These are phyloP conservation scores for Cheilosia impressa DNA, from an alignment of 2,888 invertebrate species.

Conservation along the genomic window DNA sequence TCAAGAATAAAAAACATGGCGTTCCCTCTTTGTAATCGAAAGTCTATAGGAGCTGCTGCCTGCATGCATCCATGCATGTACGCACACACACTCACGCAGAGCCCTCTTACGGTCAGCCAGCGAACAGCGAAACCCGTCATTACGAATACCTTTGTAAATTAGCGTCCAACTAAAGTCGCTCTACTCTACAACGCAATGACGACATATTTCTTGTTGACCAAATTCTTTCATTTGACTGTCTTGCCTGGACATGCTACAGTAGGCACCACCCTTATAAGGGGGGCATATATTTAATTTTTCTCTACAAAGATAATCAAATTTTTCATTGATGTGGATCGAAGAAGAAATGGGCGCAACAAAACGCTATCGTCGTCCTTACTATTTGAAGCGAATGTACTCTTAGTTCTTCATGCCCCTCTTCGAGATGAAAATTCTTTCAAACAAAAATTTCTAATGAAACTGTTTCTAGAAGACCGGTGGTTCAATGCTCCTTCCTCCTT, in stretches of 20 bases:
- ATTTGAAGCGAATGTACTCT: not conserved
- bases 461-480: conserved; percentile 15
- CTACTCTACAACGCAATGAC: conserved; percentile 13
- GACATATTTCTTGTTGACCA: conserved; percentile 18
- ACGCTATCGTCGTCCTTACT: conserved; percentile 32
- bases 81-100: conserved; percentile 15
- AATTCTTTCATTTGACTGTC: conserved; percentile 10
- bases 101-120: conserved; percentile 41
- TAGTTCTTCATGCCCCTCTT: conserved; percentile 10
- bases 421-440: conserved; percentile 2
- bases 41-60: conserved; percentile 41
- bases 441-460: conserved; percentile 15
- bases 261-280: conserved; percentile 37
- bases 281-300: not conserved
- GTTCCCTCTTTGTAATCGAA: conserved; percentile 46
- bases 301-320: conserved; percentile 36
- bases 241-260: conserved; percentile 50
- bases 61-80: conserved; percentile 67
- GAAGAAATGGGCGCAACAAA: conserved; percentile 57
- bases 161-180: conserved; percentile 42
- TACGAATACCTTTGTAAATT: conserved; percentile 56
- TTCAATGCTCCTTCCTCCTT: conserved; percentile 29
- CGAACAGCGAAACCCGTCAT: conserved; percentile 50
- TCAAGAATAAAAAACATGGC: conserved; percentile 19
- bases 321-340: conserved; percentile 47